phyloP scores from a whole-genome alignment of 30 jellyfish, hydroid and myxozoan species.

The Clytia hemisphaerica region DNA sequence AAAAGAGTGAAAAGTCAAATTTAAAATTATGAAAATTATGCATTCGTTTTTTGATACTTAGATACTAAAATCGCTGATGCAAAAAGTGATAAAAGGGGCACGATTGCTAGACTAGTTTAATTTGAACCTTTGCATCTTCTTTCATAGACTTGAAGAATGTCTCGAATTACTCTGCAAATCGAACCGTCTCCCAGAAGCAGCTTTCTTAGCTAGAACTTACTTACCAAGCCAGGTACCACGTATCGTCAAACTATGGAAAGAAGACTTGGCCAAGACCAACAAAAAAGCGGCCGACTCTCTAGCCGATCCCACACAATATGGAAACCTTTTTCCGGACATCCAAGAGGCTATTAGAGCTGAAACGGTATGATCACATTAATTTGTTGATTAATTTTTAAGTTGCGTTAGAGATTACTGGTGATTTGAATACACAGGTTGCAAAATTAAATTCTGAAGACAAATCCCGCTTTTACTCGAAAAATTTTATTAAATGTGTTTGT shows the following conservation, averaged over 20 bases:
- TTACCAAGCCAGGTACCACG: slow-evolving; percentile 86
- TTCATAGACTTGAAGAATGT: slow-evolving; percentile 75
- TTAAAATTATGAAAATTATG: too few relatives aligned
- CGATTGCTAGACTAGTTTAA: too few relatives aligned
- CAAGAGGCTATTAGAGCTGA: slow-evolving; percentile 98
- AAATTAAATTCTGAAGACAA: too few relatives aligned
- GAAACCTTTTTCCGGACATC: slow-evolving; percentile 92
- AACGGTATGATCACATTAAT: slow-evolving; percentile 58
- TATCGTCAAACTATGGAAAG: slow-evolving; percentile 86
- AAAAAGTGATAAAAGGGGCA: too few relatives aligned
- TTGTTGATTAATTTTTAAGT: too few relatives aligned
- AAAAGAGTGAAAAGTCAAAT: too few relatives aligned
- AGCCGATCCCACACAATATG: slow-evolving; percentile 99
- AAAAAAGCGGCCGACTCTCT: slow-evolving; percentile 95
- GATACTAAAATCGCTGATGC: too few relatives aligned
- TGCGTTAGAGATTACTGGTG: not conserved
- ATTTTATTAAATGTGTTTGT: not conserved
- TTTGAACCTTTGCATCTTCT: too few relatives aligned
- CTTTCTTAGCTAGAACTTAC: slow-evolving; percentile 95
- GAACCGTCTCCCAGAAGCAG: slow-evolving; percentile 97
- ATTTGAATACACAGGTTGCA: too few relatives aligned
- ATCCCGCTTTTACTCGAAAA: too few relatives aligned
- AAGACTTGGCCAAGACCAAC: slow-evolving; percentile 76
- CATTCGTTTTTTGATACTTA: not conserved
- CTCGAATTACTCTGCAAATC: slow-evolving; percentile 92